phyloP scores from a whole-genome alignment of 2,113 vertebrate species.

The Pteruthius melanotis region DNA sequence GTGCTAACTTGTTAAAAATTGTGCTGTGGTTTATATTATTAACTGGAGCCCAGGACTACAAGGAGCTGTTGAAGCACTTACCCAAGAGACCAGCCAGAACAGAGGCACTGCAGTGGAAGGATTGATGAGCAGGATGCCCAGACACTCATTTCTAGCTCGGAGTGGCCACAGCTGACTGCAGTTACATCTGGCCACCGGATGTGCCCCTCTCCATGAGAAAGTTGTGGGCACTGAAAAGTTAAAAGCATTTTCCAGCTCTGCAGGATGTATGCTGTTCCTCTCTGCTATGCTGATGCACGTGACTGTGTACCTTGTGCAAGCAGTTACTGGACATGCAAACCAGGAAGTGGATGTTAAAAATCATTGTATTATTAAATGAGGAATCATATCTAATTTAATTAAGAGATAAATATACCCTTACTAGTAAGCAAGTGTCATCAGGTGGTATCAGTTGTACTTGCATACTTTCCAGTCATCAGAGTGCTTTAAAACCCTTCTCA shows the following conservation, averaged over 20 bases:
- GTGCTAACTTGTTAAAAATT: not conserved
- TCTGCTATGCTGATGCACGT: not conserved
- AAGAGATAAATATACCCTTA: not conserved
- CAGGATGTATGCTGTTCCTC: not conserved
- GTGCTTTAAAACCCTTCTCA: not conserved
- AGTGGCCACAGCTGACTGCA: not conserved
- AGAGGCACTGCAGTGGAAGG: not conserved
- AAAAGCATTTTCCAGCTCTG: not conserved
- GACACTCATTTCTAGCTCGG: not conserved
- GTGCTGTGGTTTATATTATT: not conserved
- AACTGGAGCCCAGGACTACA: not conserved
- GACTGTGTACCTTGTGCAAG: not conserved
- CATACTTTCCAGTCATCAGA: not conserved
- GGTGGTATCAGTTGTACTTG: not conserved
- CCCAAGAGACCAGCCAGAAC: not conserved
- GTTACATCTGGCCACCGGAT: not conserved
- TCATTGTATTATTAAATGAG: not conserved
- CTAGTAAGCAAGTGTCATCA: not conserved
- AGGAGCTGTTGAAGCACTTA: not conserved
- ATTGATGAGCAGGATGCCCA: not conserved
- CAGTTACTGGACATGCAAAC: not conserved
- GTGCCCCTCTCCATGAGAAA: not conserved
- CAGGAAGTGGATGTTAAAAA: not conserved
- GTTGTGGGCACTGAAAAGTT: not conserved
- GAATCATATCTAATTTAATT: not conserved